phyloP scores from a whole-genome alignment of 2,113 vertebrate species.

The Notiomystis cincta region DNA sequence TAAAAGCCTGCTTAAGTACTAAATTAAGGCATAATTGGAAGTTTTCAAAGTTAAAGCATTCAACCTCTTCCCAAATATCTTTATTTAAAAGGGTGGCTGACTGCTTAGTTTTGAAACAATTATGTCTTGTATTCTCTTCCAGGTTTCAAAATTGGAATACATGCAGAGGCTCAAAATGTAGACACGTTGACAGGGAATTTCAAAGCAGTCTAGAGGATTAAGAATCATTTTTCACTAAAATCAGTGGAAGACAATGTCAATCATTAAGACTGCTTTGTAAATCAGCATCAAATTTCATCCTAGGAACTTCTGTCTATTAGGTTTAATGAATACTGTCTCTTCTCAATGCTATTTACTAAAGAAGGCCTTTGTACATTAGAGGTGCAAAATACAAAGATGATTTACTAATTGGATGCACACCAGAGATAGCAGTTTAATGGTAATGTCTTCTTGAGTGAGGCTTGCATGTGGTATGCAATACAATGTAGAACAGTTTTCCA shows the following conservation, averaged over 20 bases:
- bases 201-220: neutral
- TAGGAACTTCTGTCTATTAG: neutral
- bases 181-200: neutral
- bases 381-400: neutral
- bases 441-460: neutral
- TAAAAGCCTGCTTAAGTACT: neutral
- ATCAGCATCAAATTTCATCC: neutral
- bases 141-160: neutral
- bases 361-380: neutral
- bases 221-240: neutral
- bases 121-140: neutral
- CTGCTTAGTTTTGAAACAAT: neutral
- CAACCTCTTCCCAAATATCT: neutral
- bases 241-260: neutral
- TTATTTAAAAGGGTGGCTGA: neutral
- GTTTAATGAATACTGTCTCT: neutral
- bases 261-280: neutral
- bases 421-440: neutral
- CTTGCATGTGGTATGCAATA: neutral
- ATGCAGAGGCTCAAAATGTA: neutral
- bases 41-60: neutral
- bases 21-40: neutral
- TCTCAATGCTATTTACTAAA: neutral
- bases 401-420: neutral
- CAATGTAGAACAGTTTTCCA: neutral